Evolutionary conservation across 2,888 invertebrate species (phyloP).

Genomic region (Tortrix viridana): DNA sequence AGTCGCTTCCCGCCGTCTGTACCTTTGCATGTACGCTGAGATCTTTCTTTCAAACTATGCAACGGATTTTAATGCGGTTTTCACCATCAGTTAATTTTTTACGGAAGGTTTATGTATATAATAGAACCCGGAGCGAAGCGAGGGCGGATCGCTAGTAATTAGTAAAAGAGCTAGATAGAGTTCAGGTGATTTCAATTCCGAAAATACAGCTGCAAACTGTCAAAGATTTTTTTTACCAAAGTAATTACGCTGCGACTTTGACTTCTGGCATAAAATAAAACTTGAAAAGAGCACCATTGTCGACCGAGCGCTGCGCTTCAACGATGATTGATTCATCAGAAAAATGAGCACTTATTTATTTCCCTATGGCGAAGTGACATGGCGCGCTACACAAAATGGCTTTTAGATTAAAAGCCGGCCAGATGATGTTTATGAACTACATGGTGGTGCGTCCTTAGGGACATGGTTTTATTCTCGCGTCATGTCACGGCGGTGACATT

Average conservation of each 20-base stretch:
- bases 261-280: conserved; percentile 25
- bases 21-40: too few species aligned
- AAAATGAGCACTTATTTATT: conserved; percentile 52
- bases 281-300: conserved; percentile 42
- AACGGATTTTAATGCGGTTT: too few species aligned
- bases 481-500: conserved; percentile 19
- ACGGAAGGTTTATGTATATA: too few species aligned
- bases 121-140: too few species aligned
- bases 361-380: conserved; percentile 53
- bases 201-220: not conserved
- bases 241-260: conserved; percentile 2
- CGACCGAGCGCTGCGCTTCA: conserved; percentile 33
- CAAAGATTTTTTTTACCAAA: not conserved
- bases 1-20: too few species aligned
- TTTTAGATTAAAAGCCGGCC: conserved; percentile 69
- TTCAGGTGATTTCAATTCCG: not conserved
- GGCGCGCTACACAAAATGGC: conserved; percentile 73
- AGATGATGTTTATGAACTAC: conserved; percentile 51
- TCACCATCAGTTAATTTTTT: too few species aligned
- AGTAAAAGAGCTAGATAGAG: too few species aligned
- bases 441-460: conserved; percentile 20
- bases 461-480: conserved; percentile 17
- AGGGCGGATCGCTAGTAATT: too few species aligned
- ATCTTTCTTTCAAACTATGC: too few species aligned
- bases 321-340: conserved; percentile 57